These are phyloP conservation scores for Spheniscus humboldti DNA, from an alignment of 2,797 vertebrate genomes.

Conservation along the genomic window DNA sequence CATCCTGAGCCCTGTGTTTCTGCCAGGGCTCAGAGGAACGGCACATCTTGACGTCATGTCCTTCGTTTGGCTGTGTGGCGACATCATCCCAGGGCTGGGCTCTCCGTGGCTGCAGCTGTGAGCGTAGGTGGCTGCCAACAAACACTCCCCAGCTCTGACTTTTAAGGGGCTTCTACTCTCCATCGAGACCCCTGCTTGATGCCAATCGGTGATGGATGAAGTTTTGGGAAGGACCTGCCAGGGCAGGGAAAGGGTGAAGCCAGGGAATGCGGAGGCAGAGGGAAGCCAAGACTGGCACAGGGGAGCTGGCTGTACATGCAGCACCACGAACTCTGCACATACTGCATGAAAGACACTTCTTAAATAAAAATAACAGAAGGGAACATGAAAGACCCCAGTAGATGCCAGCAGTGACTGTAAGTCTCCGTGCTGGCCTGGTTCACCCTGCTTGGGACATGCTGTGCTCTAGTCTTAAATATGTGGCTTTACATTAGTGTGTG, in stretches of 20 bases:
- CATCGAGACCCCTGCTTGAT: neutral
- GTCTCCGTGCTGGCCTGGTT: conserved; percentile 8
- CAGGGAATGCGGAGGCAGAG: neutral
- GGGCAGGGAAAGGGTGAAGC: neutral
- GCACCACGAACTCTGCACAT: conserved; percentile 10
- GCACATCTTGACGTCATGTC: neutral
- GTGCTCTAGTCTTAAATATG: neutral
- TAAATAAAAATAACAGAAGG: conserved; percentile 22
- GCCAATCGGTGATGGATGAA: neutral
- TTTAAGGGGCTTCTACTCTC: neutral
- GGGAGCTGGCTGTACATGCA: conserved; percentile 39
- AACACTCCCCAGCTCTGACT: neutral
- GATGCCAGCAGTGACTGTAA: conserved; percentile 43
- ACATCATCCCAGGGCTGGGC: neutral
- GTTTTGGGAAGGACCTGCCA: neutral
- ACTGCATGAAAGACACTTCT: conserved; percentile 23
- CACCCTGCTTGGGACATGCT: neutral
- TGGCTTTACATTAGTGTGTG: neutral
- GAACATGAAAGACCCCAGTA: conserved; percentile 34
- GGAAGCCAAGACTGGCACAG: conserved; percentile 26
- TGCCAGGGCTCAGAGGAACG: neutral
- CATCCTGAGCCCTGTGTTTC: neutral
- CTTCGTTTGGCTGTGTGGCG: accelerated
- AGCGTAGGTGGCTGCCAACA: neutral
- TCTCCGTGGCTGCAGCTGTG: neutral